These are phyloP conservation scores for Aporophyla lueneburgensis DNA, from an alignment of 2,888 invertebrate genomes.

Conservation along the genomic window DNA sequence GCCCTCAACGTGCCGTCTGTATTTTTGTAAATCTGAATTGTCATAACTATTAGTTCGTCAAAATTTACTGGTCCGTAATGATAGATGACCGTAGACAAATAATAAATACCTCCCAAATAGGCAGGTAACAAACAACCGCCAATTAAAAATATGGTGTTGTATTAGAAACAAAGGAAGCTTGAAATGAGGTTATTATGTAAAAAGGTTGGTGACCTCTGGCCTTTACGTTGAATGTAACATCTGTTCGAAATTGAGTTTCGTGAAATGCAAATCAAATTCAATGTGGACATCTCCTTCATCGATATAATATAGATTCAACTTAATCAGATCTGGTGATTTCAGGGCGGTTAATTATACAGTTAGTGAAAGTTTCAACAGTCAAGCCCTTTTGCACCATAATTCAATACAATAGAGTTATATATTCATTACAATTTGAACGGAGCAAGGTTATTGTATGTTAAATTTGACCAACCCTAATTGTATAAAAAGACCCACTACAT, in stretches of 20 bases:
- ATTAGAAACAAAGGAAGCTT: slow-evolving; percentile 10
- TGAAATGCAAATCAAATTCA: slow-evolving; percentile 25
- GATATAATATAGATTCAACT: not conserved
- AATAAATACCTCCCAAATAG: not conserved
- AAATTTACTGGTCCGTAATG: not conserved
- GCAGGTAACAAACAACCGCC: not conserved
- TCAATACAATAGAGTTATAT: slow-evolving; percentile 8
- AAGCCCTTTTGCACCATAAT: not conserved
- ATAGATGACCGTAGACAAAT: not conserved
- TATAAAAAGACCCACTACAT: no score
- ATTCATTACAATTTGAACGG: not conserved
- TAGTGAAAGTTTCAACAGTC: not conserved
- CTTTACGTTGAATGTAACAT: slow-evolving; percentile 32
- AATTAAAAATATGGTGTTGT: slow-evolving; percentile 12
- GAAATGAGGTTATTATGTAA: slow-evolving; percentile 18
- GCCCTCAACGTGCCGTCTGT: not conserved
- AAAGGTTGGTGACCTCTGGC: slow-evolving; percentile 29
- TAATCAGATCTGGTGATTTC: not conserved
- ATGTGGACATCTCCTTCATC: not conserved
- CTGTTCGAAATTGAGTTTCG: slow-evolving; percentile 41
- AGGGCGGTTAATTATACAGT: not conserved
- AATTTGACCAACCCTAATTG: no score
- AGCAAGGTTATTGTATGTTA: no score
- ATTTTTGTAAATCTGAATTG: not conserved
- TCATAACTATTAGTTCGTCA: not conserved